Evolutionary conservation across 2,888 invertebrate genomes (phyloP).

Genomic region (Hydriomena furcata): DNA sequence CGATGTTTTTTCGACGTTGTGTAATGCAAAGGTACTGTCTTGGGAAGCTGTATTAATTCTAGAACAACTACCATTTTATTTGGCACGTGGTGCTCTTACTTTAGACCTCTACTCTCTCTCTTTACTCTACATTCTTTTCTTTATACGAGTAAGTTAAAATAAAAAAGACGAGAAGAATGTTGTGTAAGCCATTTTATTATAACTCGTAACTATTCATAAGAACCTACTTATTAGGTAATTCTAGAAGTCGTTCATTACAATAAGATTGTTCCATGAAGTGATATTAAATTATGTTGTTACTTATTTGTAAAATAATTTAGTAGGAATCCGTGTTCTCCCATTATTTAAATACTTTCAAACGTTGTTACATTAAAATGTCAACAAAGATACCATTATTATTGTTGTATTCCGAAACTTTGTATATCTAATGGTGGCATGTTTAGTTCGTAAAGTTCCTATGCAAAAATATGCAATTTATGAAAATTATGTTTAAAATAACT

Average conservation of each 20-base stretch:
- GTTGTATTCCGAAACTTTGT: background rate
- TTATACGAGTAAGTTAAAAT: too few relatives aligned
- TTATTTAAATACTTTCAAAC: background rate
- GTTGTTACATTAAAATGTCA: too few relatives aligned
- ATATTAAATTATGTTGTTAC: constrained; percentile 44
- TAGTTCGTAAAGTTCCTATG: background rate
- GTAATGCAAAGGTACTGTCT: too few relatives aligned
- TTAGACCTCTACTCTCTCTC: too few relatives aligned
- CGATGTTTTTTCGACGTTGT: too few relatives aligned
- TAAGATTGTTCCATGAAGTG: constrained; percentile 28
- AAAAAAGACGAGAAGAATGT: too few relatives aligned
- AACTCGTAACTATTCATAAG: background rate
- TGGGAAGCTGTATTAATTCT: too few relatives aligned
- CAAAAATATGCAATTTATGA: background rate
- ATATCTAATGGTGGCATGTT: background rate
- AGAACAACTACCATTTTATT: too few relatives aligned
- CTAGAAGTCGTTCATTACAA: constrained; percentile 24
- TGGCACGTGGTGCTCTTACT: too few relatives aligned
- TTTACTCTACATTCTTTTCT: too few relatives aligned
- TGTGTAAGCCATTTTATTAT: background rate
- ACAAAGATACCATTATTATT: too few relatives aligned
- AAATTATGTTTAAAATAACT: background rate
- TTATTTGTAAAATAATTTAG: constrained; percentile 32
- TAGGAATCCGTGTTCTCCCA: constrained; percentile 9
- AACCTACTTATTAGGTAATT: background rate